Percentiles rank a stretch among this genome's conserved stretches.
These are phyloP conservation scores for Disparrhopalites patrizii DNA, from an alignment of 2,888 invertebrate species.

Conservation along the genomic window DNA sequence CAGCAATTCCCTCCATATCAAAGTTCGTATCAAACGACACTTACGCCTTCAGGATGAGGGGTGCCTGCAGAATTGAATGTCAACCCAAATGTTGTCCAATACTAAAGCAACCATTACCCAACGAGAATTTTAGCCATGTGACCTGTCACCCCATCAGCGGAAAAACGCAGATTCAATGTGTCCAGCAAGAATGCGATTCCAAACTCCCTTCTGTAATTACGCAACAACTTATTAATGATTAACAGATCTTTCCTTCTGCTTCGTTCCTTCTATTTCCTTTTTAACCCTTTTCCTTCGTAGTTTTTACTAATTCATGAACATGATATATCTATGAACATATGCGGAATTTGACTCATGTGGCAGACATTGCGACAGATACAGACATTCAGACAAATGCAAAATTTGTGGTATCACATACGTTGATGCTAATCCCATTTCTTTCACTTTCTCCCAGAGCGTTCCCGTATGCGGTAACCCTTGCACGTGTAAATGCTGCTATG, in stretches of 20 bases:
- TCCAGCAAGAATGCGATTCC: background rate
- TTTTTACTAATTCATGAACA: too few species aligned
- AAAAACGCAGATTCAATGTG: background rate
- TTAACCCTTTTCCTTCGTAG: background rate
- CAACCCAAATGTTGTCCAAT: conserved; percentile 34
- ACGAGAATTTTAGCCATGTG: conserved; percentile 40
- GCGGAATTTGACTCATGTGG: too few species aligned
- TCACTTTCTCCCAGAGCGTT: too few species aligned
- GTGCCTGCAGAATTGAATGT: too few species aligned
- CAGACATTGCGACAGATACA: too few species aligned
- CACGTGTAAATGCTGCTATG: conserved; percentile 33
- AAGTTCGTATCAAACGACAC: background rate
- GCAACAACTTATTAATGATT: too few species aligned
- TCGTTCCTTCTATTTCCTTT: background rate
- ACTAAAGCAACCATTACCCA: conserved; percentile 33
- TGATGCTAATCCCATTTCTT: too few species aligned
- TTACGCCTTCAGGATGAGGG: background rate
- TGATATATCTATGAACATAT: too few species aligned
- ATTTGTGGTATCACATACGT: too few species aligned
- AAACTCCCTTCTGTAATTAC: too few species aligned
- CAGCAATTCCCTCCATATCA: background rate
- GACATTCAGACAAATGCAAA: too few species aligned
- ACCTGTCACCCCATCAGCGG: conserved; percentile 1
- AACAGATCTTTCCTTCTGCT: background rate
- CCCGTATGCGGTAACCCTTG: conserved; percentile 5